Conservation (phyloP, 2,113 vertebrate species). For the Helogale parvula region DNA sequence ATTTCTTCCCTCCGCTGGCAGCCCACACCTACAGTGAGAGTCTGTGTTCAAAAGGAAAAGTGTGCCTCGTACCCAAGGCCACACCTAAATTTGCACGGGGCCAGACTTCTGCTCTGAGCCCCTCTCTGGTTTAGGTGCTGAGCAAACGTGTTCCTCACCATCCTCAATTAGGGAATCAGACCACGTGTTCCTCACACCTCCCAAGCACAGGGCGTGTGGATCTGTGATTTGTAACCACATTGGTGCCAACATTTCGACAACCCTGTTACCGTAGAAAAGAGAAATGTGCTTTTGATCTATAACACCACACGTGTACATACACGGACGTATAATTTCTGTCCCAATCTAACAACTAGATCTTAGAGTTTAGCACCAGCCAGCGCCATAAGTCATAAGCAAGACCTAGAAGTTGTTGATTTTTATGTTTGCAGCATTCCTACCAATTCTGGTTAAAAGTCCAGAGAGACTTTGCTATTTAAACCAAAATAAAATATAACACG, state of each 20-base stretch:
- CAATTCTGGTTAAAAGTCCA: slow-evolving; percentile 8
- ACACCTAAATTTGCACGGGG: neutral
- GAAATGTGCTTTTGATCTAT: neutral
- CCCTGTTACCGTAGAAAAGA: neutral
- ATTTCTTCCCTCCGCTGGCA: neutral
- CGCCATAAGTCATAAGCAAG: neutral
- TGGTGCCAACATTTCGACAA: neutral
- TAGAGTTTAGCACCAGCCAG: neutral
- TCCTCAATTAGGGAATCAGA: neutral
- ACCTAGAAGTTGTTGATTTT: neutral
- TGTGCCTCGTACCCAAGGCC: too few species aligned
- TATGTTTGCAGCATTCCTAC: slow-evolving; percentile 24
- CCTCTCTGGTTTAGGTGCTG: neutral
- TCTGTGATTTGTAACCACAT: neutral
- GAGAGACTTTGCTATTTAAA: neutral
- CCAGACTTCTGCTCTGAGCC: neutral
- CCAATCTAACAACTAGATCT: neutral
- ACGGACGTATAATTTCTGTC: neutral
- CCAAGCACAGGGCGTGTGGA: neutral
- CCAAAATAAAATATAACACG: neutral
- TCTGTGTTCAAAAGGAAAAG: neutral
- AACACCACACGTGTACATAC: neutral
- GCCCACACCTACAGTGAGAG: neutral
- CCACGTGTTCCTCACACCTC: neutral
- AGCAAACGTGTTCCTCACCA: neutral